Conservation (phyloP, 2,888 invertebrate genomes). For the Catocala fraxini region DNA sequence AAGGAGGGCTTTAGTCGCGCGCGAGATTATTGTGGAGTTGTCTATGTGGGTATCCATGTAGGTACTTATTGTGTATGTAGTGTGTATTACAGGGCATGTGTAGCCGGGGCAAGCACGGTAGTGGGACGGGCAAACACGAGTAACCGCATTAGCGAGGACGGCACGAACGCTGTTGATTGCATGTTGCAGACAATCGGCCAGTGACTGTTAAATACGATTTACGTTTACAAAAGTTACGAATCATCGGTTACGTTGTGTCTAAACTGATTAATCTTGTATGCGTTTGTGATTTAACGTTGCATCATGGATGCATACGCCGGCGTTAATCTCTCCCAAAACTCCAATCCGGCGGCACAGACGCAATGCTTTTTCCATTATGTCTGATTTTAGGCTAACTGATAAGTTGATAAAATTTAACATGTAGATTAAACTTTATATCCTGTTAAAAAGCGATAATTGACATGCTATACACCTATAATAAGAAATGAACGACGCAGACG, state of each 20-base stretch:
- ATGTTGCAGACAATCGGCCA: conserved; percentile 40
- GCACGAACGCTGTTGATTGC: conserved; percentile 62
- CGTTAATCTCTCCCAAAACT: too few species aligned
- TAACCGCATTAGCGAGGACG: conserved; percentile 75
- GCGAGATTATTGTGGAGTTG: not conserved
- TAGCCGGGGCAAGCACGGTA: conserved; percentile 22
- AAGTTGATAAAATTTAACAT: too few species aligned
- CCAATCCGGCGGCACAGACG: too few species aligned
- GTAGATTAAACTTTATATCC: too few species aligned
- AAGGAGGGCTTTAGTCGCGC: conserved; percentile 42
- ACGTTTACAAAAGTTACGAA: conserved; percentile 39
- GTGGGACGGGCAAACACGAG: conserved; percentile 59
- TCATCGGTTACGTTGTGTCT: conserved; percentile 29
- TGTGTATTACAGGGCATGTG: conserved; percentile 32
- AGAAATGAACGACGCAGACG: too few species aligned
- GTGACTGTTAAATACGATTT: conserved; percentile 36
- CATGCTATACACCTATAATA: too few species aligned
- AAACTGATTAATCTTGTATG: conserved; percentile 24
- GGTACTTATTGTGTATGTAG: conserved; percentile 4
- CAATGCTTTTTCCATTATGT: too few species aligned
- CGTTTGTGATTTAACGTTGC: too few species aligned
- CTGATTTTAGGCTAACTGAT: too few species aligned
- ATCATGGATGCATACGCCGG: too few species aligned
- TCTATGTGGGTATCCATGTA: not conserved
- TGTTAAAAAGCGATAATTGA: too few species aligned